phyloP scores from a whole-genome alignment of 1,140 invertebrate genomes.

The Telenomus remus region DNA sequence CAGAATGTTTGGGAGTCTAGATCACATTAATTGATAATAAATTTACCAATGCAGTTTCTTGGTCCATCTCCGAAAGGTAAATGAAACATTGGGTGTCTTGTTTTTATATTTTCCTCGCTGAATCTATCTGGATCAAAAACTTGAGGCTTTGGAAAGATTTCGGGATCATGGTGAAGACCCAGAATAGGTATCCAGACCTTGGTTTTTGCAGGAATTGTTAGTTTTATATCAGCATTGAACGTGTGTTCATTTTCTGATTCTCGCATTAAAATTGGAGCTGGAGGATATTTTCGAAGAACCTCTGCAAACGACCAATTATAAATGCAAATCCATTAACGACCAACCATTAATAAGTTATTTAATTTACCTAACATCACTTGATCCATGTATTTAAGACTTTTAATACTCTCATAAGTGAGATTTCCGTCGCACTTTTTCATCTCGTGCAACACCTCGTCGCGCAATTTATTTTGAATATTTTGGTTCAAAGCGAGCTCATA shows the following conservation, averaged over 20 bases:
- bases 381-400: constrained; percentile 60
- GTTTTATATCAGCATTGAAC: constrained; percentile 71
- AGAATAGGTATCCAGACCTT: constrained; percentile 76
- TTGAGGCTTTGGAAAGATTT: constrained; percentile 80
- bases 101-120: constrained; percentile 69
- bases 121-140: constrained; percentile 83
- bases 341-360: neutral
- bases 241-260: too few relatives aligned
- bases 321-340: neutral
- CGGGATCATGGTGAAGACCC: constrained; percentile 80
- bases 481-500: constrained; percentile 75
- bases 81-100: constrained; percentile 70
- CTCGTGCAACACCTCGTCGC: constrained; percentile 71
- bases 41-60: constrained; percentile 77
- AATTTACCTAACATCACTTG: constrained; percentile 61
- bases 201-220: constrained; percentile 74
- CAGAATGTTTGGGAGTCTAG: constrained; percentile 23
- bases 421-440: constrained; percentile 47
- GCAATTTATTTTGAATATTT: constrained; percentile 75
- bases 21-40: neutral
- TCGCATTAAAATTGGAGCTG: too few relatives aligned
- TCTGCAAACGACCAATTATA: constrained; percentile 71
- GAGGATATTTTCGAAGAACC: constrained; percentile 78
- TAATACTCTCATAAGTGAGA: constrained; percentile 54
- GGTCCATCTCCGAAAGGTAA: constrained; percentile 79